Base-by-base conservation (phyloP, 23 tunicate species). In the Ciona savignyi region DNA sequence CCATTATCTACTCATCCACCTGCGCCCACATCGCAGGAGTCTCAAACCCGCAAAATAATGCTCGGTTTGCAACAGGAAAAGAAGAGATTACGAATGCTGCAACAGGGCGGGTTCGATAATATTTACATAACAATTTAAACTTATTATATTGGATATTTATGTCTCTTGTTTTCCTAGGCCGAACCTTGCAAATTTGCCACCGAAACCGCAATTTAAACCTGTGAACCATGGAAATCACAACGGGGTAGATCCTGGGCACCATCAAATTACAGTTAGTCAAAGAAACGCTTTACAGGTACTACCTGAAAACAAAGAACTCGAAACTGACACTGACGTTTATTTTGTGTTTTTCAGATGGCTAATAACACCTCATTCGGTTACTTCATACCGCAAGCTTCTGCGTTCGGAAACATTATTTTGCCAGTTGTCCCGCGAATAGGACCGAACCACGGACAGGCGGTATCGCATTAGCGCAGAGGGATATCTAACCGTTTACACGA, bases 341-440 rank as follows among this genome's bases (percentile, higher is more conserved):
- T 70, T 21, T 51, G 1, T 72, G 27, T 49, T 30, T 28, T 51
- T 72, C 67, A 87, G 67, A 34, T 72, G 69, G 95, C 95, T 3
- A 56, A 77, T 20, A 27, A 73, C 49, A 34, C 86, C 2, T 87
- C 79, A 2, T 87, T 87, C 70, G 95, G 95, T 29, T 87, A 80
- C 48, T 87, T 87, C 49, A 87, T 87, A 65, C 78, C 86, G 11
- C 95, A 87, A 51, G 85, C 85, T 9, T 87, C 95, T 26, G 51
- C 82, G 23, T 87, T 87, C 70, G 95, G 95, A 4, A 87, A 87
- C 69, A 60, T 87, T 4, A 87, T 87, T 26, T 51, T 87, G 63
- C 95, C 95, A 23, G 95, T 87, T 33, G 65, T 87, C 25, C 95
- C 95, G 48, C 72, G 95, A 22, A 67, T 86, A 9, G 77, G 85